Conservation (phyloP, 2,797 vertebrate genomes). For the Tadarida brasiliensis region DNA sequence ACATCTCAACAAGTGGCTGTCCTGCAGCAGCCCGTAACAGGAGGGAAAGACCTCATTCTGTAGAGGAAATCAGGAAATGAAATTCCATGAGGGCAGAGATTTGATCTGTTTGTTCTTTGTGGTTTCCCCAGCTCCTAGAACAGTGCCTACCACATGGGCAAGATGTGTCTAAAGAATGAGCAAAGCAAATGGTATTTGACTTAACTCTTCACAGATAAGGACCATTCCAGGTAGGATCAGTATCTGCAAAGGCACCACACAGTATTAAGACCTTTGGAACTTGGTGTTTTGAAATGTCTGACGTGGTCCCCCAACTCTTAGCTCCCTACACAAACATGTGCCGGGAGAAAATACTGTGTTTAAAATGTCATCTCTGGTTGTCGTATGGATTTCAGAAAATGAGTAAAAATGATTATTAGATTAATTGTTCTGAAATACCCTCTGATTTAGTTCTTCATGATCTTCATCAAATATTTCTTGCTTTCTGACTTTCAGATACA, state of each 20-base stretch:
- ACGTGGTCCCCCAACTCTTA: not conserved
- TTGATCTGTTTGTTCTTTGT: not conserved
- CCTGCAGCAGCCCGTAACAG: not conserved
- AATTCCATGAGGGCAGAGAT: not conserved
- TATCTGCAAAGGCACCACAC: not conserved
- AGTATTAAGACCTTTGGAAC: not conserved
- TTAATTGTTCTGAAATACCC: not conserved
- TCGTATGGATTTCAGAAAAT: not conserved
- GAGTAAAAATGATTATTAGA: not conserved
- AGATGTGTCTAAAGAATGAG: not conserved
- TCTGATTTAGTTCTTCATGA: not conserved
- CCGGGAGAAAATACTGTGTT: not conserved
- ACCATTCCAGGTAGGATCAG: not conserved
- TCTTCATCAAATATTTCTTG: not conserved
- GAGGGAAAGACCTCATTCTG: not conserved
- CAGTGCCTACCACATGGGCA: not conserved
- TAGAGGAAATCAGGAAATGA: not conserved
- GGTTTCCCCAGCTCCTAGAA: not conserved
- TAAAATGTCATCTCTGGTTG: not conserved
- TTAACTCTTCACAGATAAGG: not conserved
- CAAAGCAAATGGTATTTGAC: not conserved
- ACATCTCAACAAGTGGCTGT: too few species aligned
- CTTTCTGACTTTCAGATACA: not conserved
- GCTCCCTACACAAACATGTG: not conserved
- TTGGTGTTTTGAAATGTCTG: not conserved